phyloP scores from a whole-genome alignment of 2,113 vertebrate species.

The Macrotus californicus region DNA sequence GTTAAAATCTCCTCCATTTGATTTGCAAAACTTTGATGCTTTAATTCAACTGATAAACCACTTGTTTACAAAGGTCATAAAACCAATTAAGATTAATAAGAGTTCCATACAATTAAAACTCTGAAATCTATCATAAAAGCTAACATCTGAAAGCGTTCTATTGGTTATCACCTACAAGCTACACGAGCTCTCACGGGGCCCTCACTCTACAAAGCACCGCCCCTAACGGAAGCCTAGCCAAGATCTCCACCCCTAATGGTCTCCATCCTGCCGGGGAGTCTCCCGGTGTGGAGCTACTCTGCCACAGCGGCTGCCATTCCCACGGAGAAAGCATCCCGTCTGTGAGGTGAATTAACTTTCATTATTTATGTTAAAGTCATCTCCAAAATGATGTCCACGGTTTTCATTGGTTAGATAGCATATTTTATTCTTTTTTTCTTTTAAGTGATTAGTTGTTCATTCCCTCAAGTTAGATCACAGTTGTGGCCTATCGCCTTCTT shows the following conservation, averaged over 20 bases:
- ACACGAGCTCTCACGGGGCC: background rate
- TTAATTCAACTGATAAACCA: background rate
- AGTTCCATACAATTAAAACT: background rate
- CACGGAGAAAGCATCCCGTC: background rate
- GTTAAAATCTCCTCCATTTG: slow-evolving; percentile 2
- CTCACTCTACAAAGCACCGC: background rate
- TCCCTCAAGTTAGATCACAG: background rate
- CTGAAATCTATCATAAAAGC: background rate
- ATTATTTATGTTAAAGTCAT: background rate
- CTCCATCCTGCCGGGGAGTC: background rate
- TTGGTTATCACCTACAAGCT: background rate
- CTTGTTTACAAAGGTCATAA: background rate
- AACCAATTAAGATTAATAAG: background rate
- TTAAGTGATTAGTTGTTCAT: background rate
- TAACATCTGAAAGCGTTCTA: background rate
- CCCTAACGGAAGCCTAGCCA: background rate
- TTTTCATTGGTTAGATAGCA: background rate
- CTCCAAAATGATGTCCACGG: background rate
- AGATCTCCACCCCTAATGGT: background rate
- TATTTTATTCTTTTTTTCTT: background rate
- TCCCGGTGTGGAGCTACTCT: background rate
- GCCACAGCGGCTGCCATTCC: background rate
- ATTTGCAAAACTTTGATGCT: background rate
- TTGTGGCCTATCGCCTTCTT: background rate
- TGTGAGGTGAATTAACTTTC: background rate